Evolutionary conservation across 2,797 vertebrate genomes (phyloP).

Genomic region (Limnodromus scolopaceus): DNA sequence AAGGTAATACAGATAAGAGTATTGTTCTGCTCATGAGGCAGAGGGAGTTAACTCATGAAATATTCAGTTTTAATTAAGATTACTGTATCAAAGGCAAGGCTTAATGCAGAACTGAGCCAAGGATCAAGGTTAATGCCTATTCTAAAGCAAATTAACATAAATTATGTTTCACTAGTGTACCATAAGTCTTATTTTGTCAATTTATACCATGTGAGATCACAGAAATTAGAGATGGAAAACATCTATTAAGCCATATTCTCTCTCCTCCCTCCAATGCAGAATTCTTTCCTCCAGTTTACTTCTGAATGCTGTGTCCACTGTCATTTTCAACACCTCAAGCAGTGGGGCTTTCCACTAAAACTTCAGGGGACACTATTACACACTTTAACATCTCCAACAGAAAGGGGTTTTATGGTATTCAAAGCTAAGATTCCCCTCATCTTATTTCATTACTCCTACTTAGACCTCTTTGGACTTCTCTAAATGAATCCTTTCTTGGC

Average conservation of each 20-base stretch:
- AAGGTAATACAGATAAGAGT: constrained; percentile 34
- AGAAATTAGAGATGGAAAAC: constrained; percentile 31
- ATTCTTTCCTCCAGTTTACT: neutral
- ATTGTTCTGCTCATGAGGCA: constrained; percentile 6
- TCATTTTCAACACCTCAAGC: neutral
- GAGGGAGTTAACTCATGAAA: constrained; percentile 67
- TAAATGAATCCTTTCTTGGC: constrained; percentile 42
- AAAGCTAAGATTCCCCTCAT: constrained; percentile 17
- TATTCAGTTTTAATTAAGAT: constrained; percentile 72
- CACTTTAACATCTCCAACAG: neutral
- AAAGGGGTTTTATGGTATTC: neutral
- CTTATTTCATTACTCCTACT: constrained; percentile 49
- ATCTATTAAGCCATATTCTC: constrained; percentile 1
- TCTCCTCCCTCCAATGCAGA: neutral
- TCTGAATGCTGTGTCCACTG: neutral
- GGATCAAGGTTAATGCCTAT: constrained; percentile 66
- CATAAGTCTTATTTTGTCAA: constrained; percentile 35
- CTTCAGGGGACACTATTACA: neutral
- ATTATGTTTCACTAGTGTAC: constrained; percentile 41
- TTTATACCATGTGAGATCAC: constrained; percentile 19
- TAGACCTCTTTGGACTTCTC: constrained; percentile 33
- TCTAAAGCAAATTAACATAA: constrained; percentile 71
- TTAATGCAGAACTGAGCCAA: constrained; percentile 59
- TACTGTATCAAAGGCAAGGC: constrained; percentile 70
- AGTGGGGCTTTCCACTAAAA: neutral